Percentiles rank a stretch among this genome's conserved stretches.
Conservation (phyloP, 1,140 invertebrate species). For the Eciton burchellii region DNA sequence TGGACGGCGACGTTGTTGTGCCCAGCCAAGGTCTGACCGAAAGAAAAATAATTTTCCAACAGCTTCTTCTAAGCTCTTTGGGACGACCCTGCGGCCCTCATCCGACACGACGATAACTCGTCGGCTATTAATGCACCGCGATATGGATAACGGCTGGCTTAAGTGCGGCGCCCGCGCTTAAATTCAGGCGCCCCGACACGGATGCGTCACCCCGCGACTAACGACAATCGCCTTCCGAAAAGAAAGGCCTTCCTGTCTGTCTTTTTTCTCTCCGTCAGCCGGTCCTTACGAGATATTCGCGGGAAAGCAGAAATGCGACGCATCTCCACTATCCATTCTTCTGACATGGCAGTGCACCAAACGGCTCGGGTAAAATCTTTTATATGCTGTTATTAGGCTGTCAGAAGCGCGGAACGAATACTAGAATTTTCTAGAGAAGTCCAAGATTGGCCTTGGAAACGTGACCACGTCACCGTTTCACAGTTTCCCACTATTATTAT, state of each 20-base stretch:
- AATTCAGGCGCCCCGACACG: constrained; percentile 17
- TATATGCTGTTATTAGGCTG: neutral
- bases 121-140: constrained; percentile 60
- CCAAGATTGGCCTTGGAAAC: constrained; percentile 26
- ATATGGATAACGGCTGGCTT: constrained; percentile 54
- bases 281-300: neutral
- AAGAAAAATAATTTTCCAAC: constrained; percentile 43
- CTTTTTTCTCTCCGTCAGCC: too few species aligned
- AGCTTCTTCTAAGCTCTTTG: neutral
- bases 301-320: neutral
- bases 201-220: constrained; percentile 6
- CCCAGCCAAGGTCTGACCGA: neutral
- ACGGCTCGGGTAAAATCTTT: neutral
- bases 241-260: too few species aligned
- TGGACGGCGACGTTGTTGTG: constrained; percentile 11
- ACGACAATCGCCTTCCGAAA: neutral
- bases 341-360: neutral
- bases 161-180: constrained; percentile 23
- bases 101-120: constrained; percentile 1
- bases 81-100: constrained; percentile 3
- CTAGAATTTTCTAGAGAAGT: constrained; percentile 2
- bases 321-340: neutral
- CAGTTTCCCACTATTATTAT: neutral
- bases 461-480: neutral
- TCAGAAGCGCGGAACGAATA: constrained; percentile 5